Evolutionary conservation across 2,113 vertebrate species (phyloP).

Genomic region (Prionailurus bengalensis): DNA sequence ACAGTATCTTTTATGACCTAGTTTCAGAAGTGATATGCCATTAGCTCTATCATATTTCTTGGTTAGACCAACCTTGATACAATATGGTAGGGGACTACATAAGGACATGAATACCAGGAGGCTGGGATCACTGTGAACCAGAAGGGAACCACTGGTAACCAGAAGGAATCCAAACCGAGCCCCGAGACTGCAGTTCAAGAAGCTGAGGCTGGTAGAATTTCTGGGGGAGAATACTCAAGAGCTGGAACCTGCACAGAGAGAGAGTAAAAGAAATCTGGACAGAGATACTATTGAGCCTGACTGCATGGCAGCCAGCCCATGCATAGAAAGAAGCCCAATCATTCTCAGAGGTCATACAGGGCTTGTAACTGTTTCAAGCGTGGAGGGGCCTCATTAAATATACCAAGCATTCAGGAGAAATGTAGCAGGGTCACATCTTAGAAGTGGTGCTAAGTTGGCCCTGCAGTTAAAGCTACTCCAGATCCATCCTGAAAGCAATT

Average conservation of each 20-base stretch:
- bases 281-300: background rate
- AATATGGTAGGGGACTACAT: background rate
- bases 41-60: background rate
- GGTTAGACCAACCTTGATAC: background rate
- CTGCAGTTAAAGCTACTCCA: background rate
- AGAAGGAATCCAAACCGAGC: background rate
- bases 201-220: background rate
- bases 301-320: background rate
- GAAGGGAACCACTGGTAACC: background rate
- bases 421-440: background rate
- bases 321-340: background rate
- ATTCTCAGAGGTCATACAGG: background rate
- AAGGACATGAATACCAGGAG: background rate
- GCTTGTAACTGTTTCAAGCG: background rate
- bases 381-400: background rate
- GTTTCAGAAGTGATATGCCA: background rate
- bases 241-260: background rate
- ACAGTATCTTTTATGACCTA: background rate
- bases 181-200: background rate
- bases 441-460: background rate
- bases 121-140: background rate
- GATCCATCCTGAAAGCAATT: background rate
- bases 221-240: background rate
- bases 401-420: background rate
- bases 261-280: background rate